Evolutionary conservation across 2,113 vertebrate genomes (phyloP).

Genomic region (Lipotes vexillifer): DNA sequence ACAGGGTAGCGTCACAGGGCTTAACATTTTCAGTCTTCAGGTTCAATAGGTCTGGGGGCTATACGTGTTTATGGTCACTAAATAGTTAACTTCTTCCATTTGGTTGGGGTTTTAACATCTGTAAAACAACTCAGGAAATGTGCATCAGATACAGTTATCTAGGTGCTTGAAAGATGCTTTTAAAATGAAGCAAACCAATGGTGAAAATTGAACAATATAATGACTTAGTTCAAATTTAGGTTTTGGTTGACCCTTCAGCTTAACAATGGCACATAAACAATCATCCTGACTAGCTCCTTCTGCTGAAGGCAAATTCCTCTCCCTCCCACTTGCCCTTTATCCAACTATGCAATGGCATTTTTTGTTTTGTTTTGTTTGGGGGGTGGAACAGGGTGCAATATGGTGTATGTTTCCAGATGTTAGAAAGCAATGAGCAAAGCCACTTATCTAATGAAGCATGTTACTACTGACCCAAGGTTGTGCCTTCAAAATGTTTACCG

Average conservation of each 20-base stretch:
- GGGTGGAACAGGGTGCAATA: neutral
- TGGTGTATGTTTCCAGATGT: neutral
- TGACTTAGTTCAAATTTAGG: neutral
- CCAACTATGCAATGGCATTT: neutral
- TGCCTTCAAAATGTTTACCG: neutral
- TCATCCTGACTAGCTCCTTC: neutral
- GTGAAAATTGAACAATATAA: neutral
- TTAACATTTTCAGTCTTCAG: too few relatives aligned
- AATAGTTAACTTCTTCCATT: too few relatives aligned
- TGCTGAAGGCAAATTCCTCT: neutral
- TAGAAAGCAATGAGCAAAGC: neutral
- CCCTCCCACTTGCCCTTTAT: neutral
- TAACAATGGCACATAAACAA: neutral
- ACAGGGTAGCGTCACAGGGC: too few relatives aligned
- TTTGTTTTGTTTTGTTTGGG: neutral
- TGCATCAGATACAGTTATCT: too few relatives aligned
- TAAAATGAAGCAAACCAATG: neutral
- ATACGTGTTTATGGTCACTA: too few relatives aligned
- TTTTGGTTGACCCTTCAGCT: neutral
- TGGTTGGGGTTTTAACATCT: too few relatives aligned
- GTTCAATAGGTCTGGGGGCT: too few relatives aligned
- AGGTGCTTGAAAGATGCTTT: neutral
- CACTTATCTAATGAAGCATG: neutral
- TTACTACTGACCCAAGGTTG: neutral
- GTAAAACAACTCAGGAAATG: too few relatives aligned